These are phyloP conservation scores for Echinometra lucunter DNA, from an alignment of 53 echinoderm and acorn worm genomes.

Conservation along the genomic window DNA sequence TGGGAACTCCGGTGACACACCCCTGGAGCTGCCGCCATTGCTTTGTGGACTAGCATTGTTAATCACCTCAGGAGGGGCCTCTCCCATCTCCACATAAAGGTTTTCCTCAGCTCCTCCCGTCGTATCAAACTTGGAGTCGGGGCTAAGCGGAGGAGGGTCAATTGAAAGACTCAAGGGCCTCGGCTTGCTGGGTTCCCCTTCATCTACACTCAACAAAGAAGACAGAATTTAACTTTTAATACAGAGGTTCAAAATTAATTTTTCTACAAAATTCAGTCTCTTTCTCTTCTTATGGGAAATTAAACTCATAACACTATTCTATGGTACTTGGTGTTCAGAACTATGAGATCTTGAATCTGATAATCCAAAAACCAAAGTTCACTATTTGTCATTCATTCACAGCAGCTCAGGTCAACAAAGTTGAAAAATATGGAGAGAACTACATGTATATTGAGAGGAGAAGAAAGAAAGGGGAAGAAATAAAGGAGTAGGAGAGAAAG, in stretches of 20 bases:
- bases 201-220: background rate
- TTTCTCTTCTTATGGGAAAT: too few relatives aligned
- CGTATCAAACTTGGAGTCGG: background rate
- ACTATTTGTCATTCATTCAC: too few relatives aligned
- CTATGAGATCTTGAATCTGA: too few relatives aligned
- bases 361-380: too few relatives aligned
- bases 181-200: constrained; percentile 27
- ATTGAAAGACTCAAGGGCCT: constrained; percentile 13
- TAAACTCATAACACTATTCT: too few relatives aligned
- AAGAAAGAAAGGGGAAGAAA: background rate
- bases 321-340: too few relatives aligned
- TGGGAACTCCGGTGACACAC: constrained; percentile 71
- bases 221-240: background rate
- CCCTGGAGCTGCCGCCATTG: background rate
- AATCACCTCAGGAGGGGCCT: background rate
- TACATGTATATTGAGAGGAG: too few relatives aligned
- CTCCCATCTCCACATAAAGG: constrained; percentile 52
- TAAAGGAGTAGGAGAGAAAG: background rate
- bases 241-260: too few relatives aligned
- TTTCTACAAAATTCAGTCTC: too few relatives aligned
- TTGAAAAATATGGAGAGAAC: too few relatives aligned
- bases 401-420: too few relatives aligned
- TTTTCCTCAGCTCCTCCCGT: constrained; percentile 25
- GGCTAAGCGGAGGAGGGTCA: constrained; percentile 5
- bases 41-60: constrained; percentile 1